Percentiles rank a stretch among this genome's conserved stretches.
These are phyloP conservation scores for Barbus barbus DNA, from an alignment of 2,113 vertebrate species.

Conservation along the genomic window DNA sequence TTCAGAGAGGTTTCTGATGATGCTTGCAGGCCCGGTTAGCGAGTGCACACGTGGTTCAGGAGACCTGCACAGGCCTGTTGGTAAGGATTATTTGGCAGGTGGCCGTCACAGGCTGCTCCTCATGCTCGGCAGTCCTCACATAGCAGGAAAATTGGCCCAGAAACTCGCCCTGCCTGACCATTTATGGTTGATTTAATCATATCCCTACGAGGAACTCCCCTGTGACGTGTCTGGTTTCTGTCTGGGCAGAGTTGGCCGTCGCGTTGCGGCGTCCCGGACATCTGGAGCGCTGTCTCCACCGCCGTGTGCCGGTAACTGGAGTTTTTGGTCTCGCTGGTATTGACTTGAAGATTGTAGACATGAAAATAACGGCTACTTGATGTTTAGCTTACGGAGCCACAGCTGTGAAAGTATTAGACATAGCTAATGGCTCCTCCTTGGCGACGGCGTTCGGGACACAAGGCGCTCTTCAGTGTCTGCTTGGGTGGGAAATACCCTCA, in stretches of 20 bases:
- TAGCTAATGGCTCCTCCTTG: constrained; percentile 24
- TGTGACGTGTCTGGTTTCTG: constrained; percentile 59
- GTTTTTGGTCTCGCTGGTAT: constrained; percentile 39
- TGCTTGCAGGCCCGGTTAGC: background rate
- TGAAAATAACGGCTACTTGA: constrained; percentile 53
- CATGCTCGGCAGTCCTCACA: constrained; percentile 51
- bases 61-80: constrained; percentile 50
- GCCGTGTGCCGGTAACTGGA: constrained; percentile 50
- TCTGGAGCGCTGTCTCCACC: constrained; percentile 51
- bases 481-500: constrained; percentile 13
- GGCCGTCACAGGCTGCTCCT: constrained; percentile 33
- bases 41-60: background rate
- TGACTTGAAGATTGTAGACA: constrained; percentile 48
- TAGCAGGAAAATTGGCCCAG: constrained; percentile 56
- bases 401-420: constrained; percentile 36
- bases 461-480: constrained; percentile 17
- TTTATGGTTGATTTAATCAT: constrained; percentile 61
- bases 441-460: constrained; percentile 1
- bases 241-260: constrained; percentile 56
- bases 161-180: constrained; percentile 55
- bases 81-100: constrained; percentile 46
- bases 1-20: background rate
- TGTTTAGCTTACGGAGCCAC: constrained; percentile 35
- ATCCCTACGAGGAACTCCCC: constrained; percentile 58
- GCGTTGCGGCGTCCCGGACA: constrained; percentile 47